Conservation (phyloP, 2,797 vertebrate genomes). For the Oophaga sylvatica region DNA sequence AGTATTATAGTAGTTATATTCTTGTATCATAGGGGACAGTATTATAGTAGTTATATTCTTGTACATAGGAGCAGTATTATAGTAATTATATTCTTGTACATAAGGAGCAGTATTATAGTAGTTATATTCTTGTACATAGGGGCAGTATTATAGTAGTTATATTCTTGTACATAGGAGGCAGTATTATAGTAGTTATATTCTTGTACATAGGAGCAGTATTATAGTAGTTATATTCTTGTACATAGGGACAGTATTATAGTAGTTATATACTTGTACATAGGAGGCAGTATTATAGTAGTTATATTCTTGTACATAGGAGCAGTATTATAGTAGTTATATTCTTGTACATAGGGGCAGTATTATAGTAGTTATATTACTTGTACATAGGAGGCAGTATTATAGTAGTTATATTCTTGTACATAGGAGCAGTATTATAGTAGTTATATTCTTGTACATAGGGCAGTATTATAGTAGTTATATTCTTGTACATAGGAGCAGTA, state of each 20-base stretch:
- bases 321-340: too few relatives aligned
- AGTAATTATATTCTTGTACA: too few relatives aligned
- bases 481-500: too few relatives aligned
- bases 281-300: background rate
- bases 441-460: background rate
- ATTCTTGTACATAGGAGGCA: background rate
- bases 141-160: background rate
- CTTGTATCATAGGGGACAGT: background rate
- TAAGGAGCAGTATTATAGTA: background rate
- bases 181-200: too few relatives aligned
- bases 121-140: constrained; percentile 6
- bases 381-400: too few relatives aligned
- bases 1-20: constrained; percentile 4
- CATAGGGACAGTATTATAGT: too few relatives aligned
- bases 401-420: constrained; percentile 2
- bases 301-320: background rate
- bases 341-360: too few relatives aligned
- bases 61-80: background rate
- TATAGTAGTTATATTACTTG: too few relatives aligned
- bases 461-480: too few relatives aligned
- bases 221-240: too few relatives aligned
- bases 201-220: too few relatives aligned
- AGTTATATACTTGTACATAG: background rate
- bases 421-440: background rate
- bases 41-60: background rate